Evolutionary conservation across 2,888 invertebrate genomes (phyloP), one percentile per base, ranked within the genome.

Genomic region (Arge pagana): DNA sequence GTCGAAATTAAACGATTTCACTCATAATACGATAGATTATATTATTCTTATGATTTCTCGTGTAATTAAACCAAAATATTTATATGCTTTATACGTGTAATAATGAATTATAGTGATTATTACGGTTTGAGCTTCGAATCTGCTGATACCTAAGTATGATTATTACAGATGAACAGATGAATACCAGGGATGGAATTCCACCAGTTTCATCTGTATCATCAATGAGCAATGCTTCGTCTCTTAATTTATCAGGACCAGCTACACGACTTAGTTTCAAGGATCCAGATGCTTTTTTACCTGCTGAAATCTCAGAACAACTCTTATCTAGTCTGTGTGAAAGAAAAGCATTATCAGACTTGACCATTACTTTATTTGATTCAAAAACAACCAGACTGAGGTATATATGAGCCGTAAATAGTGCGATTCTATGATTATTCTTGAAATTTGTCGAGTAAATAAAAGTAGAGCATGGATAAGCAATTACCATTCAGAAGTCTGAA

Each of bases 301-400:
- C 80, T 48, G 81, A 81, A 65, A 74, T 85, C 48, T 82, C 84
- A 1, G 84, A 85, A 63, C 79, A 79, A 59, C 69, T 85, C 16
- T 70, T 87, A 45, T 74, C 77, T 28, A 76, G 76, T 37, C 76
- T 87, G 26, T 80, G 82, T 55, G 80, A 83, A 57, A 83, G 82
- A 58, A 80, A 82, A 60, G 76, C 81, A 42, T 72, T 88, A 6
- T 82, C 79, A 26, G 86, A 88, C 70, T 77, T 82, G 39, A 82
- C 83, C 1, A 75, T 87, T 54, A 79, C 81, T 45, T 70, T 87
- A 39, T 87, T 86, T 70, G 80, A 82, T 61, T 78, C 82, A 11
- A 79, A 77, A 63, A 80, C 82, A 35, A 85, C 86, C 19, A 79
- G 82, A 64, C 72, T 88, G 55, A 79, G 79, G 80, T 80, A 63